Percentiles rank a stretch among this genome's conserved stretches.
These are phyloP conservation scores for Cosmorhoe ocellata DNA, from an alignment of 2,888 invertebrate species.

Conservation along the genomic window DNA sequence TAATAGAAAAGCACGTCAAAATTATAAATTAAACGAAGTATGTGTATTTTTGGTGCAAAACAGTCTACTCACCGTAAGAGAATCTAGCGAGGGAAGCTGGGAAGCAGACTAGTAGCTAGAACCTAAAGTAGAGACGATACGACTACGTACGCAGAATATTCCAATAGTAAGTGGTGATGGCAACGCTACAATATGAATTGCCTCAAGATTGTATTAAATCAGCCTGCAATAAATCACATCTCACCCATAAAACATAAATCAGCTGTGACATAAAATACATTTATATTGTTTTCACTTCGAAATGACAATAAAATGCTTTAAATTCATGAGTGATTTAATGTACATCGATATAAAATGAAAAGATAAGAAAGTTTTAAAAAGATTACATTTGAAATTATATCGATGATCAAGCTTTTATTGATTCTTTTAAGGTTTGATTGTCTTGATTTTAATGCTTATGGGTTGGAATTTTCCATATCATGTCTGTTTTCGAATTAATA, in stretches of 20 bases:
- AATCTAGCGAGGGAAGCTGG: no score
- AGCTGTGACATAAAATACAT: conserved; percentile 75
- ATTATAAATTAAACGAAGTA: no score
- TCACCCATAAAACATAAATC: conserved; percentile 80
- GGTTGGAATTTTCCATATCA: conserved; percentile 30
- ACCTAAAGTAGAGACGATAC: neutral
- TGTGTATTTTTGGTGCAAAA: no score
- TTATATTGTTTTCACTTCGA: conserved; percentile 80
- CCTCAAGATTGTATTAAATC: conserved; percentile 70
- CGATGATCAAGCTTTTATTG: conserved; percentile 58
- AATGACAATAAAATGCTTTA: conserved; percentile 77
- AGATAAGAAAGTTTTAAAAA: conserved; percentile 52
- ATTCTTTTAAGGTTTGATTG: conserved; percentile 48
- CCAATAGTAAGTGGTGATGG: conserved; percentile 1
- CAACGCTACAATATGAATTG: conserved; percentile 33
- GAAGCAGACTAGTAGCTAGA: no score
- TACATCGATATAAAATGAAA: conserved; percentile 56
- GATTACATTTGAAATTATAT: conserved; percentile 52
- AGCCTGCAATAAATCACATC: conserved; percentile 73
- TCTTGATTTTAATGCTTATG: conserved; percentile 37
- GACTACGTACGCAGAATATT: conserved; percentile 2
- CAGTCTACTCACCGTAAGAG: no score
- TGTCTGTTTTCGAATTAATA: conserved; percentile 15
- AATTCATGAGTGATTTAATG: conserved; percentile 78
- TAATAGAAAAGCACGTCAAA: no score